Percentiles rank a stretch among this genome's conserved stretches.
Evolutionary conservation across 2,888 invertebrate species (phyloP).

Genomic region (Diogma glabrata): DNA sequence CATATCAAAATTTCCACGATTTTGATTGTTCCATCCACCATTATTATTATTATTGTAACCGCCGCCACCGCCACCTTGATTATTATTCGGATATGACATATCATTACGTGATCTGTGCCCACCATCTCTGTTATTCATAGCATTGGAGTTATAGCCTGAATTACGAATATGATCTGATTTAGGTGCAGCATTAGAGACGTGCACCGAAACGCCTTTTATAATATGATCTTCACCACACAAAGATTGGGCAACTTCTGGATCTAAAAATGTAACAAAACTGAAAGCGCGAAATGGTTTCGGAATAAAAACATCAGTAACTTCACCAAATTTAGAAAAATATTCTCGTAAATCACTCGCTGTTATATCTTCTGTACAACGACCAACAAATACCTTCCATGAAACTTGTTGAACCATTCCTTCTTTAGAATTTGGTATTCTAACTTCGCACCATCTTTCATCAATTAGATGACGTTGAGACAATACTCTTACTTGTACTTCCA

Average conservation of each 20-base stretch:
- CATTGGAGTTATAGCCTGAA: slow-evolving; percentile 34
- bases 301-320: slow-evolving; percentile 77
- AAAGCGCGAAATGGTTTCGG: slow-evolving; percentile 76
- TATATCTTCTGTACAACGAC: slow-evolving; percentile 70
- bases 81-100: slow-evolving; percentile 20
- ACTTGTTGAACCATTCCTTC: slow-evolving; percentile 53
- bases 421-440: slow-evolving; percentile 95
- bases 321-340: slow-evolving; percentile 68
- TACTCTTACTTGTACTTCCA: slow-evolving; percentile 91
- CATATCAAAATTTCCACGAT: slow-evolving; percentile 60
- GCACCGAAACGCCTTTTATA: slow-evolving; percentile 73
- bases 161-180: slow-evolving; percentile 50
- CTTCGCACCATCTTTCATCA: slow-evolving; percentile 97
- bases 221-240: slow-evolving; percentile 75
- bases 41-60: slow-evolving; percentile 24
- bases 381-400: slow-evolving; percentile 73
- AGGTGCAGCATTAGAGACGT: slow-evolving; percentile 78
- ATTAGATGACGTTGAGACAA: slow-evolving; percentile 91
- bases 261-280: slow-evolving; percentile 73
- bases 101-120: slow-evolving; percentile 21
- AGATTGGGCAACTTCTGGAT: slow-evolving; percentile 66
- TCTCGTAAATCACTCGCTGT: slow-evolving; percentile 65
- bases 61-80: slow-evolving; percentile 19
- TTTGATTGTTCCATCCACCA: slow-evolving; percentile 31
- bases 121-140: slow-evolving; percentile 35